These are phyloP conservation scores for Fissipunctia ypsillon DNA, from an alignment of 2,888 invertebrate species.

Conservation along the genomic window DNA sequence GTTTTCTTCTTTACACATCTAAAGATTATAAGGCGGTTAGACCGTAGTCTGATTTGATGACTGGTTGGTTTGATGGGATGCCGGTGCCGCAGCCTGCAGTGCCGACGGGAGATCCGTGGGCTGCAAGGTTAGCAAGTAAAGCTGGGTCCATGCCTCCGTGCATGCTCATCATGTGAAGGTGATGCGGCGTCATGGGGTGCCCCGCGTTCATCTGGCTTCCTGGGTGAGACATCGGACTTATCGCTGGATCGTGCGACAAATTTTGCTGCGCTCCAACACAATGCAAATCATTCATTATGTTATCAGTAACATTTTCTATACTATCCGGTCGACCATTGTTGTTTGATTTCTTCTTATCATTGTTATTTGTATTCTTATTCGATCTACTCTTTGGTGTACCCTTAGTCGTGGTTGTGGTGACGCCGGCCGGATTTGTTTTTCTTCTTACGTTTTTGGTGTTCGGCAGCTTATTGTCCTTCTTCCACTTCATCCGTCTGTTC, in stretches of 20 bases:
- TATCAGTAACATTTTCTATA: conserved; percentile 92
- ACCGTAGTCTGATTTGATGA: conserved; percentile 97
- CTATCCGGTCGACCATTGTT: conserved; percentile 91
- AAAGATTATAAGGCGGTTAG: conserved; percentile 93
- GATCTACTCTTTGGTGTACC: conserved; percentile 93
- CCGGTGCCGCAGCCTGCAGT: conserved; percentile 87
- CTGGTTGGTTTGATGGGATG: conserved; percentile 86
- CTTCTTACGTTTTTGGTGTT: conserved; percentile 94
- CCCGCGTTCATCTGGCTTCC: conserved; percentile 87
- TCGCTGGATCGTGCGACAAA: conserved; percentile 86
- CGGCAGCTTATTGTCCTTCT: conserved; percentile 96
- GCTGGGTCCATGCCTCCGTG: conserved; percentile 88
- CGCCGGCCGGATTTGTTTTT: conserved; percentile 94
- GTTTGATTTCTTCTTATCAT: conserved; percentile 89
- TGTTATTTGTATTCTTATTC: conserved; percentile 90
- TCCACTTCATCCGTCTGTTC: conserved; percentile 95
- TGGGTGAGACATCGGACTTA: conserved; percentile 88
- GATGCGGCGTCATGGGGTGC: conserved; percentile 90
- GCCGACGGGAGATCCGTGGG: conserved; percentile 90
- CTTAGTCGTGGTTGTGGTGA: conserved; percentile 91
- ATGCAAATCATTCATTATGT: conserved; percentile 91
- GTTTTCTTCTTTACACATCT: conserved; percentile 85
- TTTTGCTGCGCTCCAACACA: conserved; percentile 89
- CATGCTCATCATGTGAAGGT: conserved; percentile 88
- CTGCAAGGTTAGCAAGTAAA: conserved; percentile 87